Percentiles rank a stretch among this genome's conserved stretches.
These are phyloP conservation scores for Lucilia sericata DNA, from an alignment of 1,140 invertebrate genomes.

Conservation along the genomic window DNA sequence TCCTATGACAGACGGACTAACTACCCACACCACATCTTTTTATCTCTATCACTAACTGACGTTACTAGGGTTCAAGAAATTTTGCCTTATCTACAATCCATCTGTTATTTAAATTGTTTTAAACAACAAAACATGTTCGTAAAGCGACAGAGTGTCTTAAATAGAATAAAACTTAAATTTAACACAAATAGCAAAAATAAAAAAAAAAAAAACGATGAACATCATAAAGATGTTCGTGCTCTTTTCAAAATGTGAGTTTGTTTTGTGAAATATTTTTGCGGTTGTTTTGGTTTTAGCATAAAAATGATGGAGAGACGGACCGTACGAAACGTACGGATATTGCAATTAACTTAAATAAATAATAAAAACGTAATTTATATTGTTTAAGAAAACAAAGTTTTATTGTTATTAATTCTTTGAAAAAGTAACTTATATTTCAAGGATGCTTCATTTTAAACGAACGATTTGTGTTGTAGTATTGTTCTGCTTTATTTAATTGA, in stretches of 20 bases:
- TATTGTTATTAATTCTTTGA: not conserved
- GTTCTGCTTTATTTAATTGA: too few species aligned
- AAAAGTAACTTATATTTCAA: not conserved
- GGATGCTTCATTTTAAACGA: not conserved
- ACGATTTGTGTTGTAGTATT: not conserved
- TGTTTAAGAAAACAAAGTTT: constrained; percentile 7
- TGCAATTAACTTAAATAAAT: constrained; percentile 43
- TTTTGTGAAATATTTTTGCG: constrained; percentile 2
- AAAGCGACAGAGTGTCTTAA: not conserved
- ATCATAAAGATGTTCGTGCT: not conserved
- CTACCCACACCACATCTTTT: not conserved
- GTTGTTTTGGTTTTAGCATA: constrained; percentile 5
- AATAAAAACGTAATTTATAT: not conserved
- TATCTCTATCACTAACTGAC: not conserved
- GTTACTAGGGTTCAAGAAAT: not conserved
- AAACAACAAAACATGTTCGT: not conserved
- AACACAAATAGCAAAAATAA: not conserved
- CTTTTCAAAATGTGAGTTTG: not conserved
- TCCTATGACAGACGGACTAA: not conserved
- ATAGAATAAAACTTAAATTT: not conserved
- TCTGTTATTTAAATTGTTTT: constrained; percentile 11
- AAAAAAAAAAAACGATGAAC: not conserved
- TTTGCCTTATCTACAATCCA: not conserved
- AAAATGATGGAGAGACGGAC: not conserved
- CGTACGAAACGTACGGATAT: not conserved